A percentile compares a stretch with the other conserved stretches of the same genome.
phyloP scores from a whole-genome alignment of 2,888 invertebrate species.

The Andrena hattorfiana region DNA sequence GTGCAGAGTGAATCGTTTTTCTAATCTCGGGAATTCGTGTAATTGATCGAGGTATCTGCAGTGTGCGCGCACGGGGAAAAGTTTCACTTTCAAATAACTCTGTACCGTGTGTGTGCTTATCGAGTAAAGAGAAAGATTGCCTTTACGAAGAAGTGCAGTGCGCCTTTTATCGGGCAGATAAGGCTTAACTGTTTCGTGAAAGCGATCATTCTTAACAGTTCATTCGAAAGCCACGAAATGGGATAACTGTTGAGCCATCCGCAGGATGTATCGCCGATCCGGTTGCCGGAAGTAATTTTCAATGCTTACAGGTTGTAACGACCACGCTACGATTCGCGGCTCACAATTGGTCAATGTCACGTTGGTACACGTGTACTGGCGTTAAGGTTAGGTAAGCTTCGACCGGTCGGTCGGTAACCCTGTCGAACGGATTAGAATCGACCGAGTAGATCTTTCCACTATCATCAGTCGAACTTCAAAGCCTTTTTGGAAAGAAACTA shows the following conservation, averaged over 20 bases:
- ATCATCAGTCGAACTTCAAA: too few species aligned
- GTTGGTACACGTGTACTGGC: conserved; percentile 67
- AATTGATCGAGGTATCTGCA: background rate
- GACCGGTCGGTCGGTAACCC: conserved; percentile 52
- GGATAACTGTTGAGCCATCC: conserved; percentile 50
- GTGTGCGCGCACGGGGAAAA: background rate
- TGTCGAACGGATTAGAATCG: conserved; percentile 27
- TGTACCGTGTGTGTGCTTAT: background rate
- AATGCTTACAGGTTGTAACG: conserved; percentile 67
- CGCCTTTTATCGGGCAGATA: background rate
- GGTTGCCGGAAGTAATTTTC: conserved; percentile 75
- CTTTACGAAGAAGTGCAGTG: background rate
- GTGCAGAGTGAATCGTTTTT: background rate
- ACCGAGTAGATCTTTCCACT: background rate
- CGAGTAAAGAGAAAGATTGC: background rate
- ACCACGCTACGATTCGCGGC: conserved; percentile 66
- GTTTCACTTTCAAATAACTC: background rate
- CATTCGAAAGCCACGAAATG: conserved; percentile 21
- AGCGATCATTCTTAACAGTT: conserved; percentile 11
- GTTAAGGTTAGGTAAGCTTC: conserved; percentile 29
- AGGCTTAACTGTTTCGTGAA: conserved; percentile 5
- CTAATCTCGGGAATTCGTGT: background rate
- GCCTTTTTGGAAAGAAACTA: too few species aligned
- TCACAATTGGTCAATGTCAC: conserved; percentile 77
- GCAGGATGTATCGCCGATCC: conserved; percentile 69